These are phyloP conservation scores for Holothuria leucospilota DNA, from an alignment of 53 echinoderm and acorn worm species.

Conservation along the genomic window DNA sequence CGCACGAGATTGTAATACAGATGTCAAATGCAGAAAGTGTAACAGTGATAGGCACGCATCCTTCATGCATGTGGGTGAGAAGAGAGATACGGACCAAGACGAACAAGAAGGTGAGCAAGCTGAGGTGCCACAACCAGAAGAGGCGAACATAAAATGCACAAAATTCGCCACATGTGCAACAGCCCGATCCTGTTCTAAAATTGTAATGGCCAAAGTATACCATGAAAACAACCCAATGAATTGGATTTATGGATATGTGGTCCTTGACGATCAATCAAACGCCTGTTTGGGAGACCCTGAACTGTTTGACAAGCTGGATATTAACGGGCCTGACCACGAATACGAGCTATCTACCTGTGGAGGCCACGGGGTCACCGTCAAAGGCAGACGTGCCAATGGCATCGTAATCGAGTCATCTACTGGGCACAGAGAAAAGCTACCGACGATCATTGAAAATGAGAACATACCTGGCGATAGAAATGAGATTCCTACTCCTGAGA, in stretches of 20 bases:
- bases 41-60: background rate
- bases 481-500: slow-evolving; percentile 60
- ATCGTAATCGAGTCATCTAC: slow-evolving; percentile 23
- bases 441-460: slow-evolving; percentile 56
- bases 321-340: slow-evolving; percentile 41
- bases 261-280: too few relatives aligned
- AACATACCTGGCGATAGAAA: slow-evolving; percentile 55
- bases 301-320: slow-evolving; percentile 24
- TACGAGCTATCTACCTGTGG: slow-evolving; percentile 67
- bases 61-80: too few relatives aligned
- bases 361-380: background rate
- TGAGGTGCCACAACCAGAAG: too few relatives aligned
- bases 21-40: background rate
- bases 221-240: too few relatives aligned
- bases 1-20: background rate
- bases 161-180: too few relatives aligned
- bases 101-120: too few relatives aligned
- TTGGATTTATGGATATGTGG: too few relatives aligned
- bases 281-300: too few relatives aligned
- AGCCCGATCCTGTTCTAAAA: too few relatives aligned
- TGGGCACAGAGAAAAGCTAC: slow-evolving; percentile 53
- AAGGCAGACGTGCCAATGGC: slow-evolving; percentile 30
- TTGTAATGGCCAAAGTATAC: too few relatives aligned
- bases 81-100: too few relatives aligned
- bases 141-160: slow-evolving; percentile 60